phyloP scores from a whole-genome alignment of 2,113 vertebrate species.

The Loxodonta africana region DNA sequence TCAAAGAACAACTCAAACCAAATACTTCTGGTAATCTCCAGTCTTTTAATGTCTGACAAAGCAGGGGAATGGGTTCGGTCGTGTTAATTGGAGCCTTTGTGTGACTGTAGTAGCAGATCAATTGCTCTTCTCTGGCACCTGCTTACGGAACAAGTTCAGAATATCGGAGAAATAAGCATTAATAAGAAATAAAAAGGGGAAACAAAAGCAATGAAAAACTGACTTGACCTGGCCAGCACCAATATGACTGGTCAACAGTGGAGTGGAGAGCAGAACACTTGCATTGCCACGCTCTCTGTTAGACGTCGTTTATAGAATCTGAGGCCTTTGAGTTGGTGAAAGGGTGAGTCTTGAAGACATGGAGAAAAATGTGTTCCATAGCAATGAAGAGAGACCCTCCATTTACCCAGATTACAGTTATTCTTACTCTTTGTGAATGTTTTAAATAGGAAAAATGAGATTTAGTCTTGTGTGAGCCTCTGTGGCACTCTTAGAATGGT shows the following conservation, averaged over 20 bases:
- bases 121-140: slow-evolving; percentile 57
- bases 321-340: background rate
- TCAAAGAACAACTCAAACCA: slow-evolving; percentile 80
- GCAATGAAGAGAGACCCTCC: background rate
- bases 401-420: background rate
- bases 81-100: slow-evolving; percentile 78
- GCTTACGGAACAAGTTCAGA: background rate
- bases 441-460: slow-evolving; percentile 16
- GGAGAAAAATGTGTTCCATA: background rate
- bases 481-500: background rate
- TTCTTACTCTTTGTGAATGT: background rate
- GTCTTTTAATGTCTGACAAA: slow-evolving; percentile 79
- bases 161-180: slow-evolving; percentile 57
- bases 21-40: slow-evolving; percentile 84
- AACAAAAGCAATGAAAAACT: slow-evolving; percentile 3
- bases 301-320: background rate
- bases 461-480: background rate
- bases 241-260: slow-evolving; percentile 15
- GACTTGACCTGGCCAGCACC: slow-evolving; percentile 55
- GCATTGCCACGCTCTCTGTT: background rate
- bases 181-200: background rate
- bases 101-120: slow-evolving; percentile 2
- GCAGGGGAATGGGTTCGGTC: slow-evolving; percentile 62
- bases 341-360: background rate
- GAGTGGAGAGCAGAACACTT: background rate